A percentile compares a stretch with the other conserved stretches of the same genome.
Evolutionary conservation across 2,797 vertebrate genomes (phyloP).

Genomic region (Eulemur albifrons): DNA sequence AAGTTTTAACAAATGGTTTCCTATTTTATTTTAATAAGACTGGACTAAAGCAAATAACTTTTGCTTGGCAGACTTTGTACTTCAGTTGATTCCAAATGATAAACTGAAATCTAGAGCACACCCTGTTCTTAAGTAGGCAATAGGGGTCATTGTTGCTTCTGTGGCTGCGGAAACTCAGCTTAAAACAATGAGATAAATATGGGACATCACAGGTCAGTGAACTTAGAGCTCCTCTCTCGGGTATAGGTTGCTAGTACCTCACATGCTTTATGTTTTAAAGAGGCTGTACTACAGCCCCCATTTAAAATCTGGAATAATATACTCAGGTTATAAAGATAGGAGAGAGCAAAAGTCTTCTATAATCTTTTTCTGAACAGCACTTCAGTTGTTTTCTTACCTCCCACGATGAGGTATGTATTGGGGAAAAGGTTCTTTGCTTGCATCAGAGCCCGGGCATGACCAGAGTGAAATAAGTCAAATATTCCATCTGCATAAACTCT

Average conservation of each 20-base stretch:
- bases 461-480: conserved; percentile 98
- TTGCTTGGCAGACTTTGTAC: background rate
- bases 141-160: background rate
- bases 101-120: conserved; percentile 21
- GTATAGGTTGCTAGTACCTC: background rate
- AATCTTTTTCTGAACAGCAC: background rate
- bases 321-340: background rate
- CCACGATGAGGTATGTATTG: conserved; percentile 98
- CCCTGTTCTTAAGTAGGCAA: background rate
- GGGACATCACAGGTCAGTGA: background rate
- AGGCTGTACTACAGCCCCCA: background rate
- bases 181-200: background rate
- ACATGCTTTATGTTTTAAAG: background rate
- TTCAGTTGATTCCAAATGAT: background rate
- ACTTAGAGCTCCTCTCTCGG: background rate
- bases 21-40: background rate
- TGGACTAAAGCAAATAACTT: background rate
- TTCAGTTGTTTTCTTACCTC: conserved; percentile 87
- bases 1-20: background rate
- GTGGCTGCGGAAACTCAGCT: background rate
- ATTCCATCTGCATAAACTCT: conserved; percentile 98
- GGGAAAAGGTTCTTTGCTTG: conserved; percentile 98
- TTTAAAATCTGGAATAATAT: background rate
- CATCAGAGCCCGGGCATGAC: conserved; percentile 98
- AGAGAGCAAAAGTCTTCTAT: background rate